Evolutionary conservation across 1,140 invertebrate genomes (phyloP).

Genomic region (Chironomus tepperi): DNA sequence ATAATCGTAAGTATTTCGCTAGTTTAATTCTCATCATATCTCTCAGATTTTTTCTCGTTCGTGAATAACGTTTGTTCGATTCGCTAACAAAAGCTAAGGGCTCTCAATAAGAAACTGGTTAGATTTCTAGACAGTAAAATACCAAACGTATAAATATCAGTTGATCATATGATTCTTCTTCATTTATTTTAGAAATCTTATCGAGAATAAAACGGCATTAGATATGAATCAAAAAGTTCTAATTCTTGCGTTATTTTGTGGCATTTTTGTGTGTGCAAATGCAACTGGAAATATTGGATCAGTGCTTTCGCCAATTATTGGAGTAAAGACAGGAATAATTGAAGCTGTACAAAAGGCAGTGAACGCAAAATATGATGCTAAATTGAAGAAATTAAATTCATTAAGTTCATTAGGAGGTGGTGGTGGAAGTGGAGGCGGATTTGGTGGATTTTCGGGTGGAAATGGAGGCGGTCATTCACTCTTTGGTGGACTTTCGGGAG

Average conservation of each 20-base stretch:
- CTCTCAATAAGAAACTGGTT: slow-evolving; percentile 7
- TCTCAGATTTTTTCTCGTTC: too few species aligned
- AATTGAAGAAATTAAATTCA: neutral
- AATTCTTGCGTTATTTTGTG: neutral
- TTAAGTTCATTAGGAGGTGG: neutral
- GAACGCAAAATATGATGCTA: neutral
- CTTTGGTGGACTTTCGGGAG: neutral
- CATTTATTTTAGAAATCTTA: neutral
- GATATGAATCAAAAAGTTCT: neutral
- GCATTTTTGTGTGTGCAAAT: neutral
- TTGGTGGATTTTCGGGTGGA: neutral
- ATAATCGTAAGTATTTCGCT: too few species aligned
- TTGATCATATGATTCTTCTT: slow-evolving; percentile 7
- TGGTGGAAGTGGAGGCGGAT: neutral
- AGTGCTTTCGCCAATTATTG: neutral
- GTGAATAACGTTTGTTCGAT: too few species aligned
- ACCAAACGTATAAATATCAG: neutral
- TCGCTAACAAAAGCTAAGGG: neutral
- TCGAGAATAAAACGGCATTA: neutral
- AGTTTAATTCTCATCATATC: too few species aligned
- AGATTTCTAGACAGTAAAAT: neutral
- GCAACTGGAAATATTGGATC: neutral
- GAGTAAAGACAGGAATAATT: neutral
- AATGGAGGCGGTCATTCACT: too few species aligned
- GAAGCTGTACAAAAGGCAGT: neutral